A percentile compares a stretch with the other conserved stretches of the same genome.
Conservation (phyloP, 2,113 vertebrate genomes). For the Ceratotherium simum region DNA sequence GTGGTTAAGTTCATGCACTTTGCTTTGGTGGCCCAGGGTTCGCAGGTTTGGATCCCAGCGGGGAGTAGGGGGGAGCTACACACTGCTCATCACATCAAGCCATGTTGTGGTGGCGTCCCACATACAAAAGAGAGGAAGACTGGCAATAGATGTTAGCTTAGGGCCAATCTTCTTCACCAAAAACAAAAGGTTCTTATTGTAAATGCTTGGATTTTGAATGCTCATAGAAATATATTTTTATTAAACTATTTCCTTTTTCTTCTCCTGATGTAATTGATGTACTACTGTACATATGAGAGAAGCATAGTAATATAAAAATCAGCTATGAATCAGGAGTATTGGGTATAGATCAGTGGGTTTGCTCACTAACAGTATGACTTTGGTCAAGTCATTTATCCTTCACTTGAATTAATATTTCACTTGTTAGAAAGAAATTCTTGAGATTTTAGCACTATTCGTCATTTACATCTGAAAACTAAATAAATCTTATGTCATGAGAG, state of each 20-base stretch:
- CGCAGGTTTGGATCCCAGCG: too few relatives aligned
- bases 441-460: neutral
- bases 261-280: neutral
- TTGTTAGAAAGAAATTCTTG: neutral
- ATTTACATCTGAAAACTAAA: neutral
- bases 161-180: too few relatives aligned
- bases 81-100: too few relatives aligned
- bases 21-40: too few relatives aligned
- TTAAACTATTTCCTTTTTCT: neutral
- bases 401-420: neutral
- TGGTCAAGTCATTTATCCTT: neutral
- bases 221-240: slow-evolving; percentile 19
- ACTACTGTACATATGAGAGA: neutral
- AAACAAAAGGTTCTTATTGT: neutral
- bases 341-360: neutral
- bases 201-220: slow-evolving; percentile 26
- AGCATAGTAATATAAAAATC: neutral
- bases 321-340: neutral
- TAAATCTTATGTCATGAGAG: neutral
- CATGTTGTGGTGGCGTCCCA: too few relatives aligned
- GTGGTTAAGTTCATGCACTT: too few relatives aligned
- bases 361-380: neutral
- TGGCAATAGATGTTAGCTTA: too few relatives aligned
- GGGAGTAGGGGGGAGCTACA: too few relatives aligned
- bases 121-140: too few relatives aligned